These are phyloP conservation scores for Graptemys geographica DNA, from an alignment of 2,797 vertebrate genomes.

Conservation along the genomic window DNA sequence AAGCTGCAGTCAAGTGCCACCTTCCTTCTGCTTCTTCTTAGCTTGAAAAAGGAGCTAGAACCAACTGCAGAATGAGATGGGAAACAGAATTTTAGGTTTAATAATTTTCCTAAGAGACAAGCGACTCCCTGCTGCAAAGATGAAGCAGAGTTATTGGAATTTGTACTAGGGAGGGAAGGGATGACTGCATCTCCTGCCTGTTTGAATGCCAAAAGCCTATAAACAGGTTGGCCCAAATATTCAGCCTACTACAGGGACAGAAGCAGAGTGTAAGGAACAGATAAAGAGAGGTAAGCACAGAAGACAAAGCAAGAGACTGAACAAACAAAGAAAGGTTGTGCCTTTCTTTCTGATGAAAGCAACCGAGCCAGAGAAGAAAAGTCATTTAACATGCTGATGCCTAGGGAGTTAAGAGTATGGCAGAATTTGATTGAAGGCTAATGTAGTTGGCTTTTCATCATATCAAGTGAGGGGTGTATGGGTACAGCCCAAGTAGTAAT, in stretches of 20 bases:
- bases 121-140: neutral
- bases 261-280: neutral
- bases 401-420: neutral
- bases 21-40: neutral
- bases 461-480: neutral
- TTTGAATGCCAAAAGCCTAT: neutral
- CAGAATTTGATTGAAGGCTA: neutral
- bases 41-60: neutral
- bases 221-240: neutral
- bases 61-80: neutral
- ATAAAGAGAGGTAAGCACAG: neutral
- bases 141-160: neutral
- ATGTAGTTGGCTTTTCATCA: neutral
- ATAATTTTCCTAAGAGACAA: neutral
- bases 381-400: neutral
- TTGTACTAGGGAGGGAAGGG: neutral
- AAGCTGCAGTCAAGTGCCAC: neutral
- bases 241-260: neutral
- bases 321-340: neutral
- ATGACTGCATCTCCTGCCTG: neutral
- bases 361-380: neutral
- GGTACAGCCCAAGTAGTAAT: neutral
- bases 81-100: neutral
- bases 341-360: neutral
- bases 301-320: neutral